Conservation (phyloP, 2,888 invertebrate genomes). For the Leptopilina drosophilae region DNA sequence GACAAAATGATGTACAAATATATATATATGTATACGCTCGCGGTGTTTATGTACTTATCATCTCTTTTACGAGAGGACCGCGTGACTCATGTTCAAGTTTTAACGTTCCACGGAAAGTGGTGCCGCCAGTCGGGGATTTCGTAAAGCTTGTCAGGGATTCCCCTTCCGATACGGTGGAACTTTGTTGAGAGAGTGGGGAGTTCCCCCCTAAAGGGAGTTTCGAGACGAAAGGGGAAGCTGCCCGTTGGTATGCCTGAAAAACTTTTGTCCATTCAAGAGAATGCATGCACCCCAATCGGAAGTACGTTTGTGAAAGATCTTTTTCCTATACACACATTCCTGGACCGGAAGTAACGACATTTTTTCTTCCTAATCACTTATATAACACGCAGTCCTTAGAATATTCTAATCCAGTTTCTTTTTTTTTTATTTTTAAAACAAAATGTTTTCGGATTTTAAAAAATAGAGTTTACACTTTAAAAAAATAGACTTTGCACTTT, state of each 20-base stretch:
- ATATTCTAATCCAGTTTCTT: not conserved
- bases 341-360: conserved; percentile 31
- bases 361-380: not conserved
- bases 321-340: conserved; percentile 47
- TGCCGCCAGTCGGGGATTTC: conserved; percentile 75
- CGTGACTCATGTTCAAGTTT: conserved; percentile 69
- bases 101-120: conserved; percentile 67
- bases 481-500: no score
- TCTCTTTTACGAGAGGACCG: conserved; percentile 55
- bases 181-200: conserved; percentile 49
- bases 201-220: conserved; percentile 56
- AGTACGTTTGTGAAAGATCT: conserved; percentile 65
- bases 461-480: no score
- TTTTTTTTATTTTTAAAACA: no score
- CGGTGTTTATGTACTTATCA: conserved; percentile 44
- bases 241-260: conserved; percentile 65
- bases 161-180: conserved; percentile 59
- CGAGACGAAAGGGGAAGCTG: conserved; percentile 51
- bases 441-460: no score
- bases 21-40: not conserved
- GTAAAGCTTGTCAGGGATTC: conserved; percentile 68
- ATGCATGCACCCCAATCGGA: conserved; percentile 68
- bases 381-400: conserved; percentile 3
- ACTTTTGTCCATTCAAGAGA: conserved; percentile 72
- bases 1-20: no score